Conservation (phyloP, 1,140 invertebrate genomes). For the Papilio aristodemus region DNA sequence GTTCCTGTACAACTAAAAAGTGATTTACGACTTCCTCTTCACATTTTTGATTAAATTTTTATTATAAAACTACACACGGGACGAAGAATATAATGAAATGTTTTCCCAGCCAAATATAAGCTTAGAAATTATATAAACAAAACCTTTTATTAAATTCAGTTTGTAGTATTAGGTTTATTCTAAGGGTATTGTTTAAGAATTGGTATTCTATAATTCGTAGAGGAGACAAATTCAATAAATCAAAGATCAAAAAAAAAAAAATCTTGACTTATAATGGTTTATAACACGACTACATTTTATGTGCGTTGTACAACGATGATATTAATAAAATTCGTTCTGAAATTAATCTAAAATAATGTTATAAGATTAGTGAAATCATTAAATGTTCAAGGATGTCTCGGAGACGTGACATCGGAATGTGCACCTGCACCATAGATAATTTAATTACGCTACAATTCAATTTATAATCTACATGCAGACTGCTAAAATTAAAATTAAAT, state of each 20-base stretch:
- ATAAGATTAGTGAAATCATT: constrained; percentile 5
- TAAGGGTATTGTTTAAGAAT: too few species aligned
- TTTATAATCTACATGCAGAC: constrained; percentile 8
- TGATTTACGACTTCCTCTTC: constrained; percentile 5
- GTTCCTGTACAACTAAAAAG: not conserved
- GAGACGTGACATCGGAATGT: constrained; percentile 15
- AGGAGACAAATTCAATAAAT: too few species aligned
- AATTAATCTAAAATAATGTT: not conserved
- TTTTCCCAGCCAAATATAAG: too few species aligned
- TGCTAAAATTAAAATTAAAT: not conserved
- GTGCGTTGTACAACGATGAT: not conserved
- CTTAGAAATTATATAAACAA: too few species aligned
- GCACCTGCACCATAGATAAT: constrained; percentile 18
- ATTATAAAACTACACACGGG: too few species aligned
- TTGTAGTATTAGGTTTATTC: too few species aligned
- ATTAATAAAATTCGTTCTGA: not conserved
- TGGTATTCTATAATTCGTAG: too few species aligned
- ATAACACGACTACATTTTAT: too few species aligned
- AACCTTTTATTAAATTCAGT: too few species aligned
- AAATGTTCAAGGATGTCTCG: constrained; percentile 14
- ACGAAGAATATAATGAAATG: too few species aligned
- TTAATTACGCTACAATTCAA: constrained; percentile 9
- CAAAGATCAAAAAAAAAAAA: too few species aligned
- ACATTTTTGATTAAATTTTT: not conserved
- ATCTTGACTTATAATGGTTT: too few species aligned